A percentile compares a stretch with the other conserved stretches of the same genome.
phyloP scores from a whole-genome alignment of 2,888 invertebrate genomes.

The Epistrophe grossulariae region DNA sequence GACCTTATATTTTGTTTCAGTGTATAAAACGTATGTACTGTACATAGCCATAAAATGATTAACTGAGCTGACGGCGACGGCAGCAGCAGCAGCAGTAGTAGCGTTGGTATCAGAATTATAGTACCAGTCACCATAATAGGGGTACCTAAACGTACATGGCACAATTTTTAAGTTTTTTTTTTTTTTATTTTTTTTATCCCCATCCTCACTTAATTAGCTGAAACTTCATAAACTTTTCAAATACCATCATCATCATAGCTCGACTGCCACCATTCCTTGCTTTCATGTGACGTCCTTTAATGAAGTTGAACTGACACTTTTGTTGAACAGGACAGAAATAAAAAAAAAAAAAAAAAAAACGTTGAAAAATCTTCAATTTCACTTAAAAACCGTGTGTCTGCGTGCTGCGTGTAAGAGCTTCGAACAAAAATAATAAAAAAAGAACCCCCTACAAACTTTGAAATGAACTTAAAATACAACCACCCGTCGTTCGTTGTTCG shows the following conservation, averaged over 20 bases:
- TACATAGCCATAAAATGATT: conserved; percentile 48
- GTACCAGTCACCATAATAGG: conserved; percentile 35
- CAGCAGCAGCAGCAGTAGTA: neutral
- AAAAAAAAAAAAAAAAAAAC: neutral
- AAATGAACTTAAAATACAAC: conserved; percentile 51
- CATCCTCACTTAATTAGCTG: conserved; percentile 46
- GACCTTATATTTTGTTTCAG: neutral
- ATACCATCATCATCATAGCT: conserved; percentile 33
- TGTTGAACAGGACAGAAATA: conserved; percentile 1
- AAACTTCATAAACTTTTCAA: conserved; percentile 45
- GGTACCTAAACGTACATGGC: conserved; percentile 35
- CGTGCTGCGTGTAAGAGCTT: conserved; percentile 12
- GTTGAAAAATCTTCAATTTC: conserved; percentile 21
- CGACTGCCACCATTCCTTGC: conserved; percentile 5
- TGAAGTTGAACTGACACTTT: conserved; percentile 39
- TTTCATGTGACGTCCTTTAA: conserved; percentile 11
- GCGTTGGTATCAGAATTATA: conserved; percentile 22
- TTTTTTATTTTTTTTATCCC: conserved; percentile 3
- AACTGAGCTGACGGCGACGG: conserved; percentile 25
- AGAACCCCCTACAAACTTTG: conserved; percentile 15
- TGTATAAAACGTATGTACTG: neutral
- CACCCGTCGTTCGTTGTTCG: neutral
- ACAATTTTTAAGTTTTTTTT: conserved; percentile 26
- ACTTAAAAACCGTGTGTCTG: conserved; percentile 29
- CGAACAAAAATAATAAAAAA: neutral